Evolutionary conservation across 2,888 invertebrate species (phyloP).

Genomic region (Aphodius granarius): DNA sequence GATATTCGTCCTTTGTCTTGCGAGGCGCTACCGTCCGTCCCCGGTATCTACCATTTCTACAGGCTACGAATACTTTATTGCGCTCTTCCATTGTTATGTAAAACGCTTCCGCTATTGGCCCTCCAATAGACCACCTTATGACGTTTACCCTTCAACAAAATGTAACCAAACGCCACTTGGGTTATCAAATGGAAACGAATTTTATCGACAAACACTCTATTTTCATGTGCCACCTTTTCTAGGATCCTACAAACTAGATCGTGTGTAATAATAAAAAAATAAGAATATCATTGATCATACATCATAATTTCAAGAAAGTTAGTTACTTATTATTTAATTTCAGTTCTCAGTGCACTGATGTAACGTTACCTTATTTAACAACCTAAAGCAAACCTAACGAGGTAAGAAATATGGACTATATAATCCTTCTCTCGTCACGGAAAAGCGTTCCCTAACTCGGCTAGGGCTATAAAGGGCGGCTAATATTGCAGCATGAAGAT

Average conservation of each 20-base stretch:
- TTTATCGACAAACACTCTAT: not conserved
- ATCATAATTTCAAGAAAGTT: not conserved
- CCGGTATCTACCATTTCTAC: conserved; percentile 15
- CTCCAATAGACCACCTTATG: conserved; percentile 4
- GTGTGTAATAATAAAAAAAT: too few relatives aligned
- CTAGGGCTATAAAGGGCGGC: not conserved
- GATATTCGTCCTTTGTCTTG: conserved; percentile 26
- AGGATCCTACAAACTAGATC: not conserved
- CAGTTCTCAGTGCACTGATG: not conserved
- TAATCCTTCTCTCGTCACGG: not conserved
- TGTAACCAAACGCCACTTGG: not conserved
- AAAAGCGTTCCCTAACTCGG: not conserved
- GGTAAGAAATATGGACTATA: not conserved
- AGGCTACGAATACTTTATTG: conserved; percentile 32
- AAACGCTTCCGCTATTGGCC: conserved; percentile 10
- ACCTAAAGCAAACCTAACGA: not conserved
- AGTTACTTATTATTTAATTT: too few relatives aligned
- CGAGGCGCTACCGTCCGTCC: not conserved
- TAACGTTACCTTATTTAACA: not conserved
- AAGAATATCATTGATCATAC: too few relatives aligned
- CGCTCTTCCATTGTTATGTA: conserved; percentile 30
- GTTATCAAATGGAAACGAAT: not conserved
- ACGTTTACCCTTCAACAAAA: not conserved
- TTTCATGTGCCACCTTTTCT: not conserved
- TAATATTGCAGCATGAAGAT: not conserved